Percentiles rank a stretch among this genome's conserved stretches.
These are phyloP conservation scores for Diachrysia chrysitis DNA, from an alignment of 2,888 invertebrate species.

Conservation along the genomic window DNA sequence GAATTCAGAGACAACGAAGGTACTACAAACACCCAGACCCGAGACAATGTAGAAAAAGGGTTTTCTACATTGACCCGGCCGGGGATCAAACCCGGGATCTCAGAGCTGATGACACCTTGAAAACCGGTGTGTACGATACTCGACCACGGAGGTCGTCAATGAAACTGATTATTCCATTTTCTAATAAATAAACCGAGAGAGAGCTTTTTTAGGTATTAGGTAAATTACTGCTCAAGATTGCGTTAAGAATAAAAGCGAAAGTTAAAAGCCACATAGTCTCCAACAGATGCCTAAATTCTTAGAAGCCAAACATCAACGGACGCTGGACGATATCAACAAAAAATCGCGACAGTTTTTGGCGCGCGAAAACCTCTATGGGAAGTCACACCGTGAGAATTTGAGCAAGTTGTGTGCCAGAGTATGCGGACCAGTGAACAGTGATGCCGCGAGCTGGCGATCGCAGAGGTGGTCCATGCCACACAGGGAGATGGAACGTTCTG, in stretches of 20 bases:
- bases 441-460: slow-evolving; percentile 66
- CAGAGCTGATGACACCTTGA: no score
- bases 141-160: no score
- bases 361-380: slow-evolving; percentile 61
- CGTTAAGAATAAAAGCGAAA: neutral
- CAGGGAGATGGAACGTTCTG: slow-evolving; percentile 63
- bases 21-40: no score
- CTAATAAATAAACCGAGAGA: no score
- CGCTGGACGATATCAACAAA: slow-evolving; percentile 55
- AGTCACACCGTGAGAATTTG: slow-evolving; percentile 64
- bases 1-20: no score
- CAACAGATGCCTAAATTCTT: slow-evolving; percentile 16
- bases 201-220: neutral
- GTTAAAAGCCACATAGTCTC: neutral
- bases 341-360: slow-evolving; percentile 60
- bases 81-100: no score
- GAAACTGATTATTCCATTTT: no score
- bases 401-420: slow-evolving; percentile 59
- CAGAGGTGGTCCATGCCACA: slow-evolving; percentile 75
- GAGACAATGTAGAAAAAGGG: no score
- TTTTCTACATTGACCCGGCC: no score
- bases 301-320: slow-evolving; percentile 62
- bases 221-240: no score
- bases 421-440: slow-evolving; percentile 78
- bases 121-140: no score